These are phyloP conservation scores for Notamacropus eugenii DNA, from an alignment of 2,797 vertebrate genomes.

Conservation along the genomic window DNA sequence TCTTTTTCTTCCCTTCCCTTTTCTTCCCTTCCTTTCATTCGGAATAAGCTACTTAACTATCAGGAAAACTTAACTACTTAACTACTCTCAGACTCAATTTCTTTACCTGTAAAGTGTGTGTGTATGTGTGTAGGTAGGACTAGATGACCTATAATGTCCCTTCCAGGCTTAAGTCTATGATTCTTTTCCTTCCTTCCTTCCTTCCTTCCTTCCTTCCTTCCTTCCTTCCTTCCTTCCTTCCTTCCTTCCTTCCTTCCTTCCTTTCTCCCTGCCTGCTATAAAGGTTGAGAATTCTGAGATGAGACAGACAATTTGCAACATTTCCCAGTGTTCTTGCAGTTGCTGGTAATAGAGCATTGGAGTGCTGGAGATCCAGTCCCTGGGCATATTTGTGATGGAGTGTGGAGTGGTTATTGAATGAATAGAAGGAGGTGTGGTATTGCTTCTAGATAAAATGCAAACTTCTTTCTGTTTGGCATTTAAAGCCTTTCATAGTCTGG, in stretches of 20 bases:
- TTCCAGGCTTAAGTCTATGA: too few species aligned
- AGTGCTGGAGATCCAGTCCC: neutral
- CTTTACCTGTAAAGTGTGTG: too few species aligned
- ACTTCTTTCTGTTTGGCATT: neutral
- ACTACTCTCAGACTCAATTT: too few species aligned
- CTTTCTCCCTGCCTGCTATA: neutral
- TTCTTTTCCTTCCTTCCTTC: neutral
- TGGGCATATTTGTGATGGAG: neutral
- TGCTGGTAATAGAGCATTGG: neutral
- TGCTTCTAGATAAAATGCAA: neutral
- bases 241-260: neutral
- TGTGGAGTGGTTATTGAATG: neutral
- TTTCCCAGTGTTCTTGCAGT: neutral
- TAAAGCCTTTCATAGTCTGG: neutral
- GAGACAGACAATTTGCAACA: neutral
- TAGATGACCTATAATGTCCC: too few species aligned
- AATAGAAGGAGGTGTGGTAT: neutral
- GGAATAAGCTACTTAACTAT: too few species aligned
- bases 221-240: neutral
- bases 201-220: neutral
- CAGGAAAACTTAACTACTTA: too few species aligned
- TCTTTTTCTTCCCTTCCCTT: too few species aligned
- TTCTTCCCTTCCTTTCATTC: neutral
- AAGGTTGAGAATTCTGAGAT: neutral
- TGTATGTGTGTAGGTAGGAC: too few species aligned